Evolutionary conservation across 2,113 vertebrate genomes (phyloP).

Genomic region (Rhinoptilus africanus): DNA sequence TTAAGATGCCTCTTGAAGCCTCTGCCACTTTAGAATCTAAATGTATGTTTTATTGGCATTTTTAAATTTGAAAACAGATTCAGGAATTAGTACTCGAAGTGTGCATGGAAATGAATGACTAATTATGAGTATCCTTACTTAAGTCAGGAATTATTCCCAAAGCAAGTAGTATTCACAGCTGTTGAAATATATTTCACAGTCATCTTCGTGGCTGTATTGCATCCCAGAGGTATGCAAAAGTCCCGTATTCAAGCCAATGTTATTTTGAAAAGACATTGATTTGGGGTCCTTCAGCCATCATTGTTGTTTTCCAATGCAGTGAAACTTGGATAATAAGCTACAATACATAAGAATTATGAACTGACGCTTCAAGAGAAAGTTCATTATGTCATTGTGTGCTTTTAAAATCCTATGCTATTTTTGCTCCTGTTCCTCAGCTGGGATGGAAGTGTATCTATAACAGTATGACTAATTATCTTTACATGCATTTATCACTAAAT

Average conservation of each 20-base stretch:
- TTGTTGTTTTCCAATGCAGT: neutral
- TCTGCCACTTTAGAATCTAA: neutral
- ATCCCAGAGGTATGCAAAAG: neutral
- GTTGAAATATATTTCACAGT: neutral
- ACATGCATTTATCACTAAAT: conserved; percentile 77
- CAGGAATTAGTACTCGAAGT: neutral
- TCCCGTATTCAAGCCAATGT: neutral
- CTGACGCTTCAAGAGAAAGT: neutral
- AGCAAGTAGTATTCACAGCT: neutral
- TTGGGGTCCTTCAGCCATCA: neutral
- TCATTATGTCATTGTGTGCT: neutral
- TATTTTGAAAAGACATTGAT: neutral
- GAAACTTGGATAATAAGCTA: neutral
- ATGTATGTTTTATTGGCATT: neutral
- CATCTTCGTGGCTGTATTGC: neutral
- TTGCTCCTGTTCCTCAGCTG: conserved; percentile 6
- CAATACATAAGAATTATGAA: neutral
- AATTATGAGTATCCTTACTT: neutral
- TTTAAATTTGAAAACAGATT: neutral
- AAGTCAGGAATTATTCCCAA: neutral
- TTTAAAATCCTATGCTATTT: conserved; percentile 46
- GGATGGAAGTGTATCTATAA: conserved; percentile 13
- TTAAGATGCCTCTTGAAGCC: neutral
- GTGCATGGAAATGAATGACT: neutral
- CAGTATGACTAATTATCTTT: conserved; percentile 71